Evolutionary conservation across 2,797 vertebrate species (phyloP).

Genomic region (Eleutherodactylus coqui): DNA sequence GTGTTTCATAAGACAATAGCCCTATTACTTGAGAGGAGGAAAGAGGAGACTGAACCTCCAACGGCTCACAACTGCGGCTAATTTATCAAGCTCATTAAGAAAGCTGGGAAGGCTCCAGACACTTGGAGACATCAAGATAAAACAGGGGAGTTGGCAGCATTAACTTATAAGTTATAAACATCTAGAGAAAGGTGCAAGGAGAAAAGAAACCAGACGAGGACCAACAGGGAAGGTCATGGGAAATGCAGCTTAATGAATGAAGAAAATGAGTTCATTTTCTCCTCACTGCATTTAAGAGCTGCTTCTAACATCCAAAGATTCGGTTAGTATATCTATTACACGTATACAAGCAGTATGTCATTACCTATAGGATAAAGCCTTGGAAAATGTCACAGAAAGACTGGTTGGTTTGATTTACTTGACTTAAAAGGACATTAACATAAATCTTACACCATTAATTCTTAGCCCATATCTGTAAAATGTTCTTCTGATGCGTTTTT

Average conservation of each 20-base stretch:
- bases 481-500: neutral
- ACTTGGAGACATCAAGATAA: constrained; percentile 66
- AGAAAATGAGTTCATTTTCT: constrained; percentile 74
- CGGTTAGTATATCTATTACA: constrained; percentile 67
- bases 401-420: constrained; percentile 23
- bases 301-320: constrained; percentile 46
- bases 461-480: constrained; percentile 6
- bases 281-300: constrained; percentile 37
- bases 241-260: constrained; percentile 66
- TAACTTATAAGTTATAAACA: constrained; percentile 81
- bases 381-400: constrained; percentile 83
- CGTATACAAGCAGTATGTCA: constrained; percentile 42
- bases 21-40: constrained; percentile 23
- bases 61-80: constrained; percentile 65
- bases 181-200: constrained; percentile 77
- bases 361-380: constrained; percentile 89
- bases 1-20: constrained; percentile 51
- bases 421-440: constrained; percentile 66
- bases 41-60: constrained; percentile 52
- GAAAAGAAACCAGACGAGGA: constrained; percentile 71
- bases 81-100: constrained; percentile 70
- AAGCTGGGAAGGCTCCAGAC: constrained; percentile 66
- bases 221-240: constrained; percentile 69
- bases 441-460: neutral
- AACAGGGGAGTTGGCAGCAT: constrained; percentile 67